Base-by-base conservation (phyloP, 2,113 vertebrate species). In the Cochlearius cochlearius region DNA sequence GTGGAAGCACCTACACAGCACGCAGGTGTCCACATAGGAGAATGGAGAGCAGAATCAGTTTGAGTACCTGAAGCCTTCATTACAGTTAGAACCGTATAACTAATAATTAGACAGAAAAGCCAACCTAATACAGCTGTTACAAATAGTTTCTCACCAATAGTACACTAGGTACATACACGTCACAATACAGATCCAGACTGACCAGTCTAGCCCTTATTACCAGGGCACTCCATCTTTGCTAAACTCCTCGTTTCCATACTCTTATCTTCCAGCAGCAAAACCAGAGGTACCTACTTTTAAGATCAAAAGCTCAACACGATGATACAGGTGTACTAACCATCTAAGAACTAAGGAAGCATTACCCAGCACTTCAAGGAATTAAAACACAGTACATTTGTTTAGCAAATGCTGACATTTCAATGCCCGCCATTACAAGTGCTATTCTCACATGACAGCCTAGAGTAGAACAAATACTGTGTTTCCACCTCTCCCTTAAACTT, bases 221-320 rank as follows among this genome's bases (percentile, higher is more conserved):
- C 7, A 64, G 36, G 32, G 41, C 29, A 79, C 12, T n/a, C 22
- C 67, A 36, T 5, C 53, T 56, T 49, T 23, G 36, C 60, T 45
- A 17, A 64, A 19, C 14, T 2, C 1, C 0, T 15, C 0, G 1
- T 39, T 78, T 67, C 68, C 30, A 34, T 4, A 22, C 9, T 43
- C 53, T 34, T 39, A 21, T 18, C 55, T 55, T 5, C 21, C 15
- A 50, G 55, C 2, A 41, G 36, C 75, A 77, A 41, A n/a, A 17
- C 32, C 38, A 73, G 78, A 56, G 60, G 69, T 11, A 60, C 53
- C 32, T 8, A 49, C 50, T 36, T n/a, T 16, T 14, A n/a, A 59
- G 52, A 78, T 22, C 67, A 84, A 47, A 86, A 81, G 82, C 82
- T 38, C 67, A 55, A 34, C 53, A 39, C 7, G 4, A 16, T 0